These are phyloP conservation scores for Hipposideros larvatus DNA, from an alignment of 2,797 vertebrate genomes.

Conservation along the genomic window DNA sequence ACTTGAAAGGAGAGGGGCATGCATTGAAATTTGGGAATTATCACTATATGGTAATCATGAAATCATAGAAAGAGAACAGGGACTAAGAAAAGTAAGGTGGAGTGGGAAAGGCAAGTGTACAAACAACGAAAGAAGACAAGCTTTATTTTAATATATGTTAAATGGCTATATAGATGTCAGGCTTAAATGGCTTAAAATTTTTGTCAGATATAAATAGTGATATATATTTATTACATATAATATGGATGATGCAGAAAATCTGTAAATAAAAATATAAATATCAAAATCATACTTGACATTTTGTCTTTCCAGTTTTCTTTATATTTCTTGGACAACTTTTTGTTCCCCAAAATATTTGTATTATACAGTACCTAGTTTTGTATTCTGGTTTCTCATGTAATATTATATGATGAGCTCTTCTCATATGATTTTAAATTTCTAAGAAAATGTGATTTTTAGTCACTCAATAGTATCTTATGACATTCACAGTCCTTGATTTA, in stretches of 20 bases:
- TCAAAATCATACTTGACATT: background rate
- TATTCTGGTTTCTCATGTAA: background rate
- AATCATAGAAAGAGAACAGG: background rate
- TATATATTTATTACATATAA: background rate
- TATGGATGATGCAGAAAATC: background rate
- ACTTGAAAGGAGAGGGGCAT: background rate
- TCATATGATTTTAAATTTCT: background rate
- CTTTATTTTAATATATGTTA: background rate
- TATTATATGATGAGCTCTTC: background rate
- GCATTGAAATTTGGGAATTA: background rate
- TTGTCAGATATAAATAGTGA: background rate
- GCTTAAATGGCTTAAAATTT: background rate
- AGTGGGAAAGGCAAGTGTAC: background rate
- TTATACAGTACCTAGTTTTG: background rate
- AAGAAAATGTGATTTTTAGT: background rate
- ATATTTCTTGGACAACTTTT: background rate
- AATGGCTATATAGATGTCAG: background rate
- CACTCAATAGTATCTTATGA: background rate
- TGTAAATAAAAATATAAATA: background rate
- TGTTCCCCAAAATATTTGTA: background rate
- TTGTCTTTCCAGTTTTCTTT: background rate
- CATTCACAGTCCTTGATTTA: background rate
- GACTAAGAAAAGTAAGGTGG: background rate
- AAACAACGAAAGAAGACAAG: background rate
- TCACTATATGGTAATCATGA: background rate